phyloP scores from a whole-genome alignment of 2,113 vertebrate genomes.

The Pampusana beccarii region DNA sequence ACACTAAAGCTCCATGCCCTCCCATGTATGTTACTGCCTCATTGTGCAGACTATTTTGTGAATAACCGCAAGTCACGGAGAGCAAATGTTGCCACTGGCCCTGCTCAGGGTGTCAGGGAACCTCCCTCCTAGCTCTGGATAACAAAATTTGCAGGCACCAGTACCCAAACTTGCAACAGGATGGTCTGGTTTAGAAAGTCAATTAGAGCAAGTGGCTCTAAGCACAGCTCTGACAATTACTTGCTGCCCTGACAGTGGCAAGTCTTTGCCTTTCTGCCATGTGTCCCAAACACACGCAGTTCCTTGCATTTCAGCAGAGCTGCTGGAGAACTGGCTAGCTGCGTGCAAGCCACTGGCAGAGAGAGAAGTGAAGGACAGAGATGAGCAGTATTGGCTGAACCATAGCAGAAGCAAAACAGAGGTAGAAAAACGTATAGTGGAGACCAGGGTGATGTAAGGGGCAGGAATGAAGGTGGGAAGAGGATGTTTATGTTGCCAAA shows the following conservation, averaged over 20 bases:
- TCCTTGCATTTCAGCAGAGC: not conserved
- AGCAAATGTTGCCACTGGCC: not conserved
- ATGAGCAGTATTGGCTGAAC: not conserved
- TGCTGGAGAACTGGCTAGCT: not conserved
- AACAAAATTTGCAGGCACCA: not conserved
- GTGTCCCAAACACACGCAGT: not conserved
- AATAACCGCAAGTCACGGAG: not conserved
- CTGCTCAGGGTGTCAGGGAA: not conserved
- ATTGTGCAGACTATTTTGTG: not conserved
- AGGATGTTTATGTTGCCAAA: not conserved
- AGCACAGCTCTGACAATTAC: not conserved
- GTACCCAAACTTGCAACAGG: not conserved
- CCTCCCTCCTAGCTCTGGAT: not conserved
- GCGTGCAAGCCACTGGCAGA: not conserved
- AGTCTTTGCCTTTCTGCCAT: not conserved
- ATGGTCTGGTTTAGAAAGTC: not conserved
- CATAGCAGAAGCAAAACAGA: not conserved
- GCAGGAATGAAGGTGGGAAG: not conserved
- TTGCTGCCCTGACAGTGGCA: not conserved
- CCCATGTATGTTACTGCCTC: fast-evolving
- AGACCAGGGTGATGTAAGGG: not conserved
- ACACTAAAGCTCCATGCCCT: fast-evolving
- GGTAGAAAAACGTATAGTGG: not conserved
- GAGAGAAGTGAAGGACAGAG: not conserved
- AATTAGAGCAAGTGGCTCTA: not conserved